These are phyloP conservation scores for Rhinolophus ferrumequinum DNA, from an alignment of 2,113 vertebrate species.

Conservation along the genomic window DNA sequence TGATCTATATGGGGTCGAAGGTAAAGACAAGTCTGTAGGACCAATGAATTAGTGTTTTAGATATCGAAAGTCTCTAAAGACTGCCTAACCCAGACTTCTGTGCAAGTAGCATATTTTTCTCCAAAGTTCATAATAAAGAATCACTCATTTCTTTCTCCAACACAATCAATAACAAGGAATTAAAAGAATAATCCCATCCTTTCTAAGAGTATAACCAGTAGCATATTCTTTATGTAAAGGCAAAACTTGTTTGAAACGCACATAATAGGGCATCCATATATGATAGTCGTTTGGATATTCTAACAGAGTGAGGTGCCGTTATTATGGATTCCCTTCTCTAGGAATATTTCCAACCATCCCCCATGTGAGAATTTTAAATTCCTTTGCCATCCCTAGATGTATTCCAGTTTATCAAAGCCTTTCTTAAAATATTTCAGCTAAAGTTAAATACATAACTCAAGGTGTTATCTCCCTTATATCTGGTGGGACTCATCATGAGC, in stretches of 20 bases:
- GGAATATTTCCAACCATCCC: not conserved
- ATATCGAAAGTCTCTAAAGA: not conserved
- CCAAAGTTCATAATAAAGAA: not conserved
- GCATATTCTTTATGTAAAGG: not conserved
- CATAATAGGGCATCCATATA: accelerated
- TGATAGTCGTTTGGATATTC: not conserved
- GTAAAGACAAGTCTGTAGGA: not conserved
- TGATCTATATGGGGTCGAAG: not conserved
- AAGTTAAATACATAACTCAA: not conserved
- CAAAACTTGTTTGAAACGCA: not conserved
- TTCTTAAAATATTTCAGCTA: not conserved
- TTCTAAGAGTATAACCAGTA: not conserved
- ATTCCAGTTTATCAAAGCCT: not conserved
- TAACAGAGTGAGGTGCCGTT: not conserved
- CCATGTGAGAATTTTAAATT: not conserved
- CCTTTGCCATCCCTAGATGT: not conserved
- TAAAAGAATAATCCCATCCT: not conserved
- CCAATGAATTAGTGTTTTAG: not conserved
- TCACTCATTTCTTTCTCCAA: not conserved
- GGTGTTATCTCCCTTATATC: not conserved
- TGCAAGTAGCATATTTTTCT: not conserved
- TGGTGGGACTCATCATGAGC: not conserved
- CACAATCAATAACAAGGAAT: not conserved
- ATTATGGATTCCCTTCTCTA: not conserved
- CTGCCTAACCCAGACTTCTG: not conserved